phyloP scores from a whole-genome alignment of 2,113 vertebrate species.

The Hipposideros armiger region DNA sequence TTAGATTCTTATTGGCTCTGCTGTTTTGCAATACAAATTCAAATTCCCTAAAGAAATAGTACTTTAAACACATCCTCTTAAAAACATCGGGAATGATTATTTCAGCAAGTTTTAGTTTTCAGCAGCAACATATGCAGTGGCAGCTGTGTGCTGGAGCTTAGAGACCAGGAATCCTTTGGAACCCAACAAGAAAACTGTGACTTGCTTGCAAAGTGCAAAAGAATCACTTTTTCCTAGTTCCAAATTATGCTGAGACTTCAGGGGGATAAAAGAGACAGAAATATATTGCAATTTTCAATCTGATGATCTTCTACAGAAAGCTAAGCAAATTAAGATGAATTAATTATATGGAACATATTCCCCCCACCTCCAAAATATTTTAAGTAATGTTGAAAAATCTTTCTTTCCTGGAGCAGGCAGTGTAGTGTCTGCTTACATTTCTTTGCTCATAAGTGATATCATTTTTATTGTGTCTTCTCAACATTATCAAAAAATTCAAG shows the following conservation, averaged over 20 bases:
- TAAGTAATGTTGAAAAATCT: neutral
- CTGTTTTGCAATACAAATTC: slow-evolving; percentile 78
- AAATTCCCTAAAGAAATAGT: slow-evolving; percentile 79
- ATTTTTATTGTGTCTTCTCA: slow-evolving; percentile 69
- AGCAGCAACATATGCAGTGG: slow-evolving; percentile 82
- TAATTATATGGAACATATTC: slow-evolving; percentile 45
- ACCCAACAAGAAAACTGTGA: slow-evolving; percentile 83
- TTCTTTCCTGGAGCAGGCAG: neutral
- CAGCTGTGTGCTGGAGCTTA: slow-evolving; percentile 84
- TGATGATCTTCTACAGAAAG: slow-evolving; percentile 58
- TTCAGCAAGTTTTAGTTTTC: slow-evolving; percentile 87
- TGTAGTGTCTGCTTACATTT: neutral
- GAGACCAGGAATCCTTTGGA: slow-evolving; percentile 79
- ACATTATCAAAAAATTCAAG: slow-evolving; percentile 69
- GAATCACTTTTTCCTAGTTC: slow-evolving; percentile 61
- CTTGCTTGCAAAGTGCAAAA: slow-evolving; percentile 81
- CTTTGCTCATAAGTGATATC: slow-evolving; percentile 44
- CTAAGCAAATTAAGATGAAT: slow-evolving; percentile 66
- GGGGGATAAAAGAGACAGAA: slow-evolving; percentile 74
- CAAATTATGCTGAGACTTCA: slow-evolving; percentile 82
- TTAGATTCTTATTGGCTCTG: slow-evolving; percentile 50
- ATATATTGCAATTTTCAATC: slow-evolving; percentile 59
- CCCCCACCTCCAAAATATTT: neutral
- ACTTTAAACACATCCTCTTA: slow-evolving; percentile 80
- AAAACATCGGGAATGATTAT: slow-evolving; percentile 83